Evolutionary conservation across 2,113 vertebrate species (phyloP), one percentile per base, ranked within the genome.

Genomic region (Syngnathus typhle): DNA sequence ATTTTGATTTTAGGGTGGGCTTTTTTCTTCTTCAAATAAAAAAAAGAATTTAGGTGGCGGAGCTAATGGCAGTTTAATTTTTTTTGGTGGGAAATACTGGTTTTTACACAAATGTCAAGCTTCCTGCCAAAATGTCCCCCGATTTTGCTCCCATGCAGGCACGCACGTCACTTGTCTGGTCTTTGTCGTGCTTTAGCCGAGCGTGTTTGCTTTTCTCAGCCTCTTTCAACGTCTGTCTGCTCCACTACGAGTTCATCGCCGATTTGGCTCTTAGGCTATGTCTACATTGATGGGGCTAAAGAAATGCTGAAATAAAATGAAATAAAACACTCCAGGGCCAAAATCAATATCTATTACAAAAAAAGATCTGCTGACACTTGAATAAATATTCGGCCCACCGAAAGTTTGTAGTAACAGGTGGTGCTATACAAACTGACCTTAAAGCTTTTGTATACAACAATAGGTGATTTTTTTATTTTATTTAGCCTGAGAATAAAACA

Each of bases 121-220:
- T 52, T 52, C 7, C 19, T 9, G 21, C 7, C 8, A n/a, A 81
- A 67, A 79, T 61, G 68, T 70, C n/a, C 68, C 27, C 15, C 3
- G 27, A 32, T 32, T 36, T 15, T 21, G 6, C 9, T 62, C 37
- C 44, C n/a, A 15, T 70, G 69, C 59, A 68, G 74, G 65, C 56
- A 27, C 73, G 71, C 69, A 60, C 76, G 73, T 76, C 72, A 75
- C 62, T 77, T 59, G 39, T 44, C 37, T 11, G 43, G 66, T 76
- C 74, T 81, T 70, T 1, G 65, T 62, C 64, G 73, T 67, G 81
- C 68, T 81, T 75, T 60, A 65, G 49, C 36, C 72, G 63, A 58
- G 65, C 61, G 46, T 73, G 67, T 74, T 41, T 76, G 79, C 62
- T 65, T 71, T 64, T 64, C 68, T 80, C 65, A 70, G 75, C 58